Conservation (phyloP, 1,140 invertebrate genomes). For the Ridgeia piscesae region DNA sequence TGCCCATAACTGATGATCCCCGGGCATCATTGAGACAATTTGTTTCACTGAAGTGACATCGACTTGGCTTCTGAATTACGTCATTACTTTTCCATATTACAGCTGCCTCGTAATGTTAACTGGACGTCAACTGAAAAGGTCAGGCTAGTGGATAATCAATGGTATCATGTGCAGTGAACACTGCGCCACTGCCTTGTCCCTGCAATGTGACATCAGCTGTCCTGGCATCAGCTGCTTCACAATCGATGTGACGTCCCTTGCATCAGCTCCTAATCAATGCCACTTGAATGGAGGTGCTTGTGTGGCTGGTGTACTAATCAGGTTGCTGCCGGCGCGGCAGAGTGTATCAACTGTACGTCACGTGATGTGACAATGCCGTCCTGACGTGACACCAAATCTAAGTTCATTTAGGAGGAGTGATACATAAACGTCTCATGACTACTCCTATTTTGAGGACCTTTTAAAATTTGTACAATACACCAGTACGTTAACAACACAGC, state of each 20-base stretch:
- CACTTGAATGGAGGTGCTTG: neutral
- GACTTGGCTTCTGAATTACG: neutral
- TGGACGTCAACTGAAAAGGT: neutral
- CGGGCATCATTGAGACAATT: neutral
- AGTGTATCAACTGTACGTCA: neutral
- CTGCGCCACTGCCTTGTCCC: neutral
- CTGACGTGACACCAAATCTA: neutral
- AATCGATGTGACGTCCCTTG: neutral
- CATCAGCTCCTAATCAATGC: neutral
- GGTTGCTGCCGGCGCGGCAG: neutral
- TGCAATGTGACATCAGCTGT: neutral
- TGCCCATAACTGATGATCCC: neutral
- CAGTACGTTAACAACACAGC: neutral
- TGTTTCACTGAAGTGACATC: neutral
- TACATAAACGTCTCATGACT: neutral
- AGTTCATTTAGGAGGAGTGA: neutral
- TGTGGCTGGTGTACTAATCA: neutral
- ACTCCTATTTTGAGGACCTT: neutral
- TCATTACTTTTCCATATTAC: neutral
- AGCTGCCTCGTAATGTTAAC: neutral
- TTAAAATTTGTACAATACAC: neutral
- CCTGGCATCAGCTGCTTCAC: neutral
- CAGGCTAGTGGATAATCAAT: neutral
- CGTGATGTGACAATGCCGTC: neutral
- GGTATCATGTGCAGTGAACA: neutral